Conservation (phyloP, 1,140 invertebrate species). For the Acromyrmex echinatior region DNA sequence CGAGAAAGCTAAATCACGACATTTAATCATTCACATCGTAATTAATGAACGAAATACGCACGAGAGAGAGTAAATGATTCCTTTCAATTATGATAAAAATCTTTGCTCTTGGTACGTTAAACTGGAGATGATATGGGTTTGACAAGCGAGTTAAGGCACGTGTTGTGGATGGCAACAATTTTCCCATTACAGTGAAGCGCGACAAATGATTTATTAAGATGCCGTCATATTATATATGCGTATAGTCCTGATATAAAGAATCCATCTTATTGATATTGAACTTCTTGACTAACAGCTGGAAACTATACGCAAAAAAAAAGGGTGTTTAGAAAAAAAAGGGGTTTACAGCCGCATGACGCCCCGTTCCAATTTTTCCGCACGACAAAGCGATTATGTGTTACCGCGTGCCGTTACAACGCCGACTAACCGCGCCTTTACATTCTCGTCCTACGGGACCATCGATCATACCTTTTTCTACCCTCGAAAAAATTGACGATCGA, state of each 20-base stretch:
- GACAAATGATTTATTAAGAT: constrained; percentile 42
- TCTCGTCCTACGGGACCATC: constrained; percentile 41
- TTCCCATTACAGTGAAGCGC: background rate
- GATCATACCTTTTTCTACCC: constrained; percentile 39
- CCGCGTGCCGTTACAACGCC: constrained; percentile 25
- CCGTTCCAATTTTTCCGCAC: constrained; percentile 55
- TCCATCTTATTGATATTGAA: constrained; percentile 41
- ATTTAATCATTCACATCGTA: background rate
- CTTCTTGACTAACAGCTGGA: background rate
- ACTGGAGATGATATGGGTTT: background rate
- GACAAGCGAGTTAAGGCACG: background rate
- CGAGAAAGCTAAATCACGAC: constrained; percentile 10
- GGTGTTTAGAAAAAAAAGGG: background rate
- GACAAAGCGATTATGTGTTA: constrained; percentile 54
- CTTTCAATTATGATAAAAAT: background rate
- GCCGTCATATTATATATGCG: background rate
- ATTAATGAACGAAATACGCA: constrained; percentile 21
- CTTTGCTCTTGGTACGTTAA: too few species aligned
- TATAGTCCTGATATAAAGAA: background rate
- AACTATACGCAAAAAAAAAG: constrained; percentile 29
- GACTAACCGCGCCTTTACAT: constrained; percentile 49
- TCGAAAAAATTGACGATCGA: constrained; percentile 43
- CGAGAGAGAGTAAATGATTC: background rate
- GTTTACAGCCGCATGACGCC: constrained; percentile 33
- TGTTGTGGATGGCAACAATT: constrained; percentile 2